phyloP scores from a whole-genome alignment of 2,113 vertebrate species.

The Haplochromis vanheusdeni region DNA sequence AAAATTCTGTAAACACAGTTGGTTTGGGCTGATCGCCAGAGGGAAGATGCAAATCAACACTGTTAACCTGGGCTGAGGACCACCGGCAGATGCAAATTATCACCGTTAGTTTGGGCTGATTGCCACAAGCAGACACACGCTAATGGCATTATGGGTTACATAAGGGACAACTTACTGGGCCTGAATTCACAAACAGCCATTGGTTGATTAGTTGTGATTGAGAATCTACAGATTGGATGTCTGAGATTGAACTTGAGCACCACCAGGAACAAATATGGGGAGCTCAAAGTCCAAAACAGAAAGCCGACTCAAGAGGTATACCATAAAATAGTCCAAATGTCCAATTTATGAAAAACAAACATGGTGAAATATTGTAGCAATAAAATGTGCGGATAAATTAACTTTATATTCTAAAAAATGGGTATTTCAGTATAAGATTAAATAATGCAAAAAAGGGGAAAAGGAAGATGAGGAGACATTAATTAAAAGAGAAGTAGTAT shows the following conservation, averaged over 20 bases:
- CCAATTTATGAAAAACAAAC: background rate
- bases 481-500: background rate
- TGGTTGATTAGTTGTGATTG: background rate
- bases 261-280: background rate
- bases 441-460: background rate
- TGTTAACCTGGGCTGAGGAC: background rate
- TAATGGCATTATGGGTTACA: background rate
- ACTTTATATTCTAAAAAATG: background rate
- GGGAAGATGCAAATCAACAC: fast-evolving
- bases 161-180: background rate
- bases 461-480: background rate
- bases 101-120: background rate
- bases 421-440: background rate
- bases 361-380: background rate
- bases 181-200: background rate
- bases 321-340: background rate
- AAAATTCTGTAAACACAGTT: background rate
- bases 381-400: background rate
- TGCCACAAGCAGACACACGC: background rate
- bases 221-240: background rate
- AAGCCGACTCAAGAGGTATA: background rate
- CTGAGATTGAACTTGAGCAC: background rate
- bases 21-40: background rate
- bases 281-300: background rate
- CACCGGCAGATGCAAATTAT: background rate